A percentile compares a stretch with the other conserved stretches of the same genome.
These are phyloP conservation scores for Petrolisthes cinctipes DNA, from an alignment of 2,888 invertebrate species.

Conservation along the genomic window DNA sequence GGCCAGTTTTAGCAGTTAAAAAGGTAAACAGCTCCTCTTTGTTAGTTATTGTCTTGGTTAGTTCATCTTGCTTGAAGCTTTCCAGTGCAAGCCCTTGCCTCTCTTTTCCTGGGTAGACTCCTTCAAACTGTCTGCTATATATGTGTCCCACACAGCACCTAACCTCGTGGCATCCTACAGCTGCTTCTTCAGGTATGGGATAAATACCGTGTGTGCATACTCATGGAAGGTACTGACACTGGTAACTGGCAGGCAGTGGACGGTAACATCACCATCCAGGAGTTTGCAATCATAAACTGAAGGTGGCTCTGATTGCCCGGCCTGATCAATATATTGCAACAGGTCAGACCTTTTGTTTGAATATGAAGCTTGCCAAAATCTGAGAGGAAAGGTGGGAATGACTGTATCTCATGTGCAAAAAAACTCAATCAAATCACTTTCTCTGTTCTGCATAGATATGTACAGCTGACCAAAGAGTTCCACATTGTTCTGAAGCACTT, in stretches of 20 bases:
- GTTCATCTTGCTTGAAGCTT: neutral
- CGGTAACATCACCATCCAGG: slow-evolving; percentile 1
- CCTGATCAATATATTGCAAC: neutral
- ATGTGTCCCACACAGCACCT: neutral
- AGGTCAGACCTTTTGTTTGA: neutral
- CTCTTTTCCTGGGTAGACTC: neutral
- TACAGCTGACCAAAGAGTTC: slow-evolving; percentile 25
- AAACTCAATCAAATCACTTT: neutral
- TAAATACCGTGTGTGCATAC: neutral
- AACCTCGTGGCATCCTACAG: too few species aligned
- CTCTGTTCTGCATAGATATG: slow-evolving; percentile 11
- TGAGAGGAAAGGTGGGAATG: neutral
- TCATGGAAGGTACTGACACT: slow-evolving; percentile 23
- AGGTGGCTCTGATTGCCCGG: neutral
- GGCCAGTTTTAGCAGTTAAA: too few species aligned
- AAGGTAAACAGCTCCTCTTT: too few species aligned
- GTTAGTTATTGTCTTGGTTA: too few species aligned
- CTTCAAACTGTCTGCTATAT: neutral
- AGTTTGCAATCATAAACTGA: neutral
- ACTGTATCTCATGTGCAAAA: neutral
- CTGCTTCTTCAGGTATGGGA: neutral
- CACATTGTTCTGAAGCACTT: too few species aligned
- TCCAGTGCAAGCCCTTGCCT: too few species aligned
- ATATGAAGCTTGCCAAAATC: slow-evolving; percentile 13
- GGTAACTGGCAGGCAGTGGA: slow-evolving; percentile 8